phyloP scores from a whole-genome alignment of 2,113 vertebrate species.

The Anolis carolinensis region DNA sequence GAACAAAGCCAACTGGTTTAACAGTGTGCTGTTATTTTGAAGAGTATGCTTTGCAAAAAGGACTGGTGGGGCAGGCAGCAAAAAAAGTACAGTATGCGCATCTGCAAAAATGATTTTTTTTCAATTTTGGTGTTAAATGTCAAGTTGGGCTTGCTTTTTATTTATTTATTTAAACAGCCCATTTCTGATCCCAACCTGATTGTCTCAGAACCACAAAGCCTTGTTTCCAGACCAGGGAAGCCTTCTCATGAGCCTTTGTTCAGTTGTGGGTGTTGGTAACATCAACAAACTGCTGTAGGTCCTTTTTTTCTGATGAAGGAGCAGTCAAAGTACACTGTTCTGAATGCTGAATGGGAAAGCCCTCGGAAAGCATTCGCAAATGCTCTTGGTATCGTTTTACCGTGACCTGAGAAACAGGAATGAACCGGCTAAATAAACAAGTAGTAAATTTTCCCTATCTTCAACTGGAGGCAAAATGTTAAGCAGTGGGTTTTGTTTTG shows the following conservation, averaged over 20 bases:
- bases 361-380: constrained; percentile 63
- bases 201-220: constrained; percentile 36
- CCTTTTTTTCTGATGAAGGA: constrained; percentile 77
- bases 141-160: background rate
- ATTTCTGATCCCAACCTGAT: constrained; percentile 42
- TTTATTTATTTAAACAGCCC: background rate
- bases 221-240: constrained; percentile 61
- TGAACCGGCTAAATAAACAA: constrained; percentile 60
- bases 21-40: constrained; percentile 24
- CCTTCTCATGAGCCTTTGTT: constrained; percentile 70
- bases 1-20: constrained; percentile 25
- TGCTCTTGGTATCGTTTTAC: constrained; percentile 78
- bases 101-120: constrained; percentile 10
- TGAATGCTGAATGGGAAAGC: constrained; percentile 64
- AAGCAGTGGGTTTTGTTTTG: constrained; percentile 11
- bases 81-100: background rate
- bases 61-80: too few species aligned
- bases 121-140: too few species aligned
- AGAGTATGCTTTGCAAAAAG: background rate
- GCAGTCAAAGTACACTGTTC: constrained; percentile 73
- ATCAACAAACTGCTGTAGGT: constrained; percentile 92
- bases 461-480: constrained; percentile 38
- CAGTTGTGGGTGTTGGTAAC: constrained; percentile 70
- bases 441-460: constrained; percentile 47
- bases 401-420: constrained; percentile 65